Percentiles rank a stretch among this genome's conserved stretches.
These are phyloP conservation scores for Drosophila borborema DNA, from an alignment of 2,888 invertebrate species.

Conservation along the genomic window DNA sequence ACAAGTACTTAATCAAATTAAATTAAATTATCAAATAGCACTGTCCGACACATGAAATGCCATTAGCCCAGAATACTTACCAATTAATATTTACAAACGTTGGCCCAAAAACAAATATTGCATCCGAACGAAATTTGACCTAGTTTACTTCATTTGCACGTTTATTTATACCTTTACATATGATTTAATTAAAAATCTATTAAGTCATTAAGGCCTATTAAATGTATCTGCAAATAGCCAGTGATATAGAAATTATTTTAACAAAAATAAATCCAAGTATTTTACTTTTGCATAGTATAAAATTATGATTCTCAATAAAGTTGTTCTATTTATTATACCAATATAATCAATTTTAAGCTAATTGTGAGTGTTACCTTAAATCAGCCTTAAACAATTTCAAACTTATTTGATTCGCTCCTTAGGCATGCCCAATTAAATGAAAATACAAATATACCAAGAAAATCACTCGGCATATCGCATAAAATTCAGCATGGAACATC, in stretches of 20 bases:
- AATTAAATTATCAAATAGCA: slow-evolving; percentile 41
- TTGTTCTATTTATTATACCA: no score
- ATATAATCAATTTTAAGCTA: no score
- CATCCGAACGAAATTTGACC: background rate
- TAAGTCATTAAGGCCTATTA: background rate
- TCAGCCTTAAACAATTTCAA: background rate
- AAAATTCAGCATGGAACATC: background rate
- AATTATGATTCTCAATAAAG: no score
- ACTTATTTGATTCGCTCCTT: background rate
- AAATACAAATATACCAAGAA: background rate
- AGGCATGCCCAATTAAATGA: background rate
- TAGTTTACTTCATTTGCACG: background rate
- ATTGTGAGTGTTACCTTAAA: no score
- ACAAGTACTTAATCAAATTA: slow-evolving; percentile 40
- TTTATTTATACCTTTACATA: background rate
- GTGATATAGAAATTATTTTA: no score
- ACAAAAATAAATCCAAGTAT: no score
- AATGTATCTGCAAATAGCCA: background rate
- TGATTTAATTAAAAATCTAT: background rate
- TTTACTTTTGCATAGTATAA: no score
- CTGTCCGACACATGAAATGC: slow-evolving; percentile 4
- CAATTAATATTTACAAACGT: slow-evolving; percentile 12
- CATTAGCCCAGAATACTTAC: slow-evolving; percentile 1
- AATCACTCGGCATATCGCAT: background rate
- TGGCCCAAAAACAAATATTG: slow-evolving; percentile 8